Evolutionary conservation across 1,140 invertebrate genomes (phyloP), one percentile per base, ranked within the genome.

Genomic region (Lasaia peninsularis): DNA sequence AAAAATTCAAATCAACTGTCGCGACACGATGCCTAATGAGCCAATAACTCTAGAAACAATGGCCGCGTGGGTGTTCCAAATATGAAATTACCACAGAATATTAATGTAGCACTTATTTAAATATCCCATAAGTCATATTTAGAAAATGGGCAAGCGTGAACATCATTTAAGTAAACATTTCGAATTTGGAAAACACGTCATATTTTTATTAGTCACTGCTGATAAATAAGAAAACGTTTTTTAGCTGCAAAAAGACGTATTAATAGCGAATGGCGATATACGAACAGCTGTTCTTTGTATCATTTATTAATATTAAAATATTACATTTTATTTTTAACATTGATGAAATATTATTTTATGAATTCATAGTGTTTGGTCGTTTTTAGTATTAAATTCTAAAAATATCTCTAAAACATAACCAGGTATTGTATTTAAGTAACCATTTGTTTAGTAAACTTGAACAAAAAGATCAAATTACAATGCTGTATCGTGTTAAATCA

Each of bases 101-200:
- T 84, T 86, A 84, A 88, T 86, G 83, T 74, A 72, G 76, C 80
- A 81, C 77, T 86, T 83, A 86, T 86, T 88, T 83, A 88, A 88
- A 88, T 86, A 85, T 58, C 71, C 63, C 69, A 55, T 60, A 74
- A 75, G 78, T 73, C 73, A 79, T 82, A 80, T 88, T 84, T 78
- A 75, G 73, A 78, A 79, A 60, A 67, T 65, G 33, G 57, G 60
- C 49, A 67, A 67, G 62, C 31, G 24, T 18, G 60, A 62, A 59
- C 34, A 35, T 35, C 11, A 35, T 35, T 12, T 12, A n/a, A n/a
- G 34, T 35, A 4, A 35, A 35, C 6, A 37, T 16, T 37, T 37
- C 14, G 34, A 37, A 14, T 12, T 37, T 37, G 34, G 4, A 14
- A 7, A 24, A 24, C 2, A 24, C 24, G 24, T 28, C 24, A 6